Evolutionary conservation across 2,797 vertebrate species (phyloP), one percentile per base, ranked within the genome.

Genomic region (Pogoniulus pusillus): DNA sequence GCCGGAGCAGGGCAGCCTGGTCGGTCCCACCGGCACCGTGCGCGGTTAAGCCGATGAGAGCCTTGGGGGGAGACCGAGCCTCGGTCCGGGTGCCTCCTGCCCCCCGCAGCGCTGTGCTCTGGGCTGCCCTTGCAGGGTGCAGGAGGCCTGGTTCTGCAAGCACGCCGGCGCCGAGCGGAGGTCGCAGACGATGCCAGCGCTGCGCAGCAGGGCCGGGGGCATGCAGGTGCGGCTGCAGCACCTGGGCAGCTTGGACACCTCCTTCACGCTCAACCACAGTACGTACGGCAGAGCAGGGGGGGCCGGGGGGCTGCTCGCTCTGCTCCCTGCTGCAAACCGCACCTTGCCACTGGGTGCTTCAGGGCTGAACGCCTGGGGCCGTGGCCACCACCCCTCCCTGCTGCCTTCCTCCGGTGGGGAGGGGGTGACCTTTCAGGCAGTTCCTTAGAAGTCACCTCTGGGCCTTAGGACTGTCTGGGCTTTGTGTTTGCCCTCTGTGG

Each of bases 131-230:
- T 83, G 49, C 81, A 99, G 98, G 95, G 97, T 97, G 82, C 98
- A 98, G 9, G 99, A 99, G 3, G 96, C 96, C 22, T 99, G 98
- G 96, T 39, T 98, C 27, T 97, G 98, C 12, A 99, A 98, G 96
- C 97, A 98, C 58, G 97, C 98, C 4, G 98, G 97, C 20, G 82
- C 98, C 1, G 98, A 99, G 74, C 97, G 98, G 95, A 99, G 99
- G 94, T 99, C 99, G 10, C 99, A 99, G 97, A 99, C 99, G 0
- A 99, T 99, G 99, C 99, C 99, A 1, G 98, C 97, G 3, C 98
- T 99, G 89, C 98, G 99, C 81, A 98, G 98, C 91, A 97, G 98
- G 49, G 96, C 98, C 10, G 98, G 98, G 83, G 94, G 98, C 58
- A 97, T 98, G 97, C 99, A 99, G 93, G 97, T 97, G 43, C 98